A percentile compares a stretch with the other conserved stretches of the same genome.
These are phyloP conservation scores for Heterodera schachtii DNA, from an alignment of 1,140 invertebrate species.

Conservation along the genomic window DNA sequence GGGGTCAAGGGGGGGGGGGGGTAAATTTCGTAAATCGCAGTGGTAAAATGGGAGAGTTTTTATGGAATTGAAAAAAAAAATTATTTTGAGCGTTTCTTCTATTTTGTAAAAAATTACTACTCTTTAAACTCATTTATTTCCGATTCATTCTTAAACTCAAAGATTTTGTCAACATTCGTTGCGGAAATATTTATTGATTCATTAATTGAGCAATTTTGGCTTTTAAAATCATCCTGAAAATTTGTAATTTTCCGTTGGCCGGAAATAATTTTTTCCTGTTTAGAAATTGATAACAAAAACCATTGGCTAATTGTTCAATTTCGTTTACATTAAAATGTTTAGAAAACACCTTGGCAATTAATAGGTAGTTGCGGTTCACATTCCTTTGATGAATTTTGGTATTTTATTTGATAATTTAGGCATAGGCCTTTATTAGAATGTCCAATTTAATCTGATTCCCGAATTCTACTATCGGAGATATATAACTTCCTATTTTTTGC, in stretches of 20 bases:
- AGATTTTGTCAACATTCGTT: not conserved
- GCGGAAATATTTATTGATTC: not conserved
- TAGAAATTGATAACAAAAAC: not conserved
- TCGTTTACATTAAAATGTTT: not conserved
- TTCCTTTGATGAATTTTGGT: not conserved
- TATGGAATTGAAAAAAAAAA: too few species aligned
- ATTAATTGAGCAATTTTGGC: too few species aligned
- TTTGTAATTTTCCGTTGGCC: not conserved
- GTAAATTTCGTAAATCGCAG: too few species aligned
- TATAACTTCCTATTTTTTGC: not conserved
- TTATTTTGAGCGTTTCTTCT: too few species aligned
- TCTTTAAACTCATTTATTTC: too few species aligned
- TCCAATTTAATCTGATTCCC: not conserved
- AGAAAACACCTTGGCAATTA: not conserved
- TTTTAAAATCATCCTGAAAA: too few species aligned
- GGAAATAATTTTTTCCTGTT: not conserved
- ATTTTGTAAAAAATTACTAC: too few species aligned
- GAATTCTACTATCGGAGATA: not conserved
- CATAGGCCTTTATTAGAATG: not conserved
- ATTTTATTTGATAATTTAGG: not conserved
- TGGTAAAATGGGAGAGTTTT: too few species aligned
- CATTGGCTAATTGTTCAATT: conserved; percentile 9
- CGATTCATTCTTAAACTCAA: too few species aligned
- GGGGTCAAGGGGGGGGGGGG: too few species aligned
- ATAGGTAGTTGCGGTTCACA: not conserved